Evolutionary conservation across 2,113 vertebrate genomes (phyloP), one percentile per base, ranked within the genome.

Genomic region (Eulemur macaco): DNA sequence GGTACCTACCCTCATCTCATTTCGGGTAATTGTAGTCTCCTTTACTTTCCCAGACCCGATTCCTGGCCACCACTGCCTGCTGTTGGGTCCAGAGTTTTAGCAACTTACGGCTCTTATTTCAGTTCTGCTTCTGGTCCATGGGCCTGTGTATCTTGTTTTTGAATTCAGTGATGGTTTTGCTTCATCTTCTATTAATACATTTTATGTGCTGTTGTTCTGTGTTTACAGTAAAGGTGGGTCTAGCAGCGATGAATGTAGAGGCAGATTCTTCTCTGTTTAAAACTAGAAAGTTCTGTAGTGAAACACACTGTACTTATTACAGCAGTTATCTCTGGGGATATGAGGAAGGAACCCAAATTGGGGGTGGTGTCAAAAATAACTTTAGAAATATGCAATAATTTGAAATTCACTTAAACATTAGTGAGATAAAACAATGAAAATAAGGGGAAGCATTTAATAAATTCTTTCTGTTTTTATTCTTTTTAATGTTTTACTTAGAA

Each of bases 381-480:
- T 78, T 89, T 64, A 92, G 34, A 86, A 82, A 89, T 73, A 71
- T 37, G 80, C 6, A 52, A 27, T 64, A 82, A 88, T 71, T 91
- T 91, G 63, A 82, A 91, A 91, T 27, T 80, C 21, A 85, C 63
- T 89, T 89, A 34, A 91, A 84, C 27, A 92, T 89, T 74, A 96
- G 84, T 95, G 60, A 92, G 91, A 69, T 68, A 63, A 83, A 93
- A 52, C 34, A 66, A 89, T 85, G 66, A 76, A 29, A 89, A 89
- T n/a, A 42, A 95, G 1, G 8, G 8, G 23, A 73, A 86, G 37
- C 63, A 71, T 91, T 94, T 96, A 73, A 86, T 91, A 96, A 94
- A 69, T 58, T 50, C 3, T 21, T 81, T 14, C 21, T 47, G 13
- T 5, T 91, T 94, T 94, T 92, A 64, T 63, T 71, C 3, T 77